These are phyloP conservation scores for Luperina testacea DNA, from an alignment of 2,888 invertebrate genomes.

Conservation along the genomic window DNA sequence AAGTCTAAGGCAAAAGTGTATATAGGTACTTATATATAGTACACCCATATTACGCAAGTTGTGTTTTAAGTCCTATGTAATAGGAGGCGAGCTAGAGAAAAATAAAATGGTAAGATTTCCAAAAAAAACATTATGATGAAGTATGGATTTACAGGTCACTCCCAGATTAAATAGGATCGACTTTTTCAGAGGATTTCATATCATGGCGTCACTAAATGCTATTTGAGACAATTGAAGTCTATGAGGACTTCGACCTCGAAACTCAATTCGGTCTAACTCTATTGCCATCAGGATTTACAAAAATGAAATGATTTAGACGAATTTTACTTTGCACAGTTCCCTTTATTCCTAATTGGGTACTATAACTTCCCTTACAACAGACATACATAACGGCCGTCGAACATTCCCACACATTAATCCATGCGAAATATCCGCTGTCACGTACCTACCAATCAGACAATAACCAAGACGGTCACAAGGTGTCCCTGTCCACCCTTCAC, in stretches of 20 bases:
- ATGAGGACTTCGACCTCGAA: not conserved
- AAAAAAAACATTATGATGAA: too few species aligned
- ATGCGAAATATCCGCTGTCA: constrained; percentile 75
- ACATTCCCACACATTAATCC: constrained; percentile 76
- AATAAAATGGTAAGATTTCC: too few species aligned
- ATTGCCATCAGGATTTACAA: not conserved
- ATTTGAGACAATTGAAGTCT: not conserved
- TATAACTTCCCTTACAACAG: not conserved
- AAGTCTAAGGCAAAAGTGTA: too few species aligned
- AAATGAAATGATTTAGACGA: not conserved
- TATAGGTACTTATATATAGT: too few species aligned
- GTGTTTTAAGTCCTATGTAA: too few species aligned
- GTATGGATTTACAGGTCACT: too few species aligned
- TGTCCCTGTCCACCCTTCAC: constrained; percentile 78
- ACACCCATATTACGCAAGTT: too few species aligned
- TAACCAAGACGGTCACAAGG: constrained; percentile 72
- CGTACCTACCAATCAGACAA: constrained; percentile 64
- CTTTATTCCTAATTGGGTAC: constrained; percentile 2
- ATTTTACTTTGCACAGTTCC: not conserved
- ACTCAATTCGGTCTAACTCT: not conserved
- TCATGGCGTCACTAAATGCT: not conserved
- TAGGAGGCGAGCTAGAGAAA: too few species aligned
- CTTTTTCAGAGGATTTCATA: not conserved
- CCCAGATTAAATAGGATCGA: not conserved
- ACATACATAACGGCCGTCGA: constrained; percentile 37